Conservation (phyloP, 2,888 invertebrate genomes). For the Autographa pulchrina region DNA sequence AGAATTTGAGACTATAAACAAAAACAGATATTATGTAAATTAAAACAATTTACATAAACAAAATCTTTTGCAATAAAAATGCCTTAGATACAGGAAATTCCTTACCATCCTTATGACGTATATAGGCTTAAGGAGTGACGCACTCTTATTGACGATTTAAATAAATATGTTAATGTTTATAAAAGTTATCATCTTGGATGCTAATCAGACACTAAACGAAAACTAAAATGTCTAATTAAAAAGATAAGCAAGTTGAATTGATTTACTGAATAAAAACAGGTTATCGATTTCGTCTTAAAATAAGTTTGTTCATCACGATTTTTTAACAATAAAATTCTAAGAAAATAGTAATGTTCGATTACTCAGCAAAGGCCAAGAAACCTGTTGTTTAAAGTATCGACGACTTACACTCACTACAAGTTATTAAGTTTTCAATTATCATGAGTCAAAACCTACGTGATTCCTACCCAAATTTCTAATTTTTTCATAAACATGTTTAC, state of each 20-base stretch:
- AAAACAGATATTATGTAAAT: conserved; percentile 4
- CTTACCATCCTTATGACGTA: neutral
- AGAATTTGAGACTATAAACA: neutral
- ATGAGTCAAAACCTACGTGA: too few relatives aligned
- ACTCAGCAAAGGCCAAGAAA: neutral
- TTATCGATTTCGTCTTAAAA: neutral
- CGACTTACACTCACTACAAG: too few relatives aligned
- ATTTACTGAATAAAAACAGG: neutral
- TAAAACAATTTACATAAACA: neutral
- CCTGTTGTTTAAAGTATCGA: neutral
- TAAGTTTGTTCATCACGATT: neutral
- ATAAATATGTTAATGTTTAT: conserved; percentile 2
- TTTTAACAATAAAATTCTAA: neutral
- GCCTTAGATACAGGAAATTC: neutral
- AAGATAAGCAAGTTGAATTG: neutral
- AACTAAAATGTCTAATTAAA: neutral
- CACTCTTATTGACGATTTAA: neutral
- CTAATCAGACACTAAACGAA: neutral
- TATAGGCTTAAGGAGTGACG: neutral
- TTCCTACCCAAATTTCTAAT: too few relatives aligned
- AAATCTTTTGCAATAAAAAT: neutral
- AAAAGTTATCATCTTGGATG: neutral
- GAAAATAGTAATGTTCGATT: too few relatives aligned
- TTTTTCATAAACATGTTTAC: too few relatives aligned
- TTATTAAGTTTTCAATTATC: too few relatives aligned